phyloP scores from a whole-genome alignment of 2,113 vertebrate species.

The Turnix velox region DNA sequence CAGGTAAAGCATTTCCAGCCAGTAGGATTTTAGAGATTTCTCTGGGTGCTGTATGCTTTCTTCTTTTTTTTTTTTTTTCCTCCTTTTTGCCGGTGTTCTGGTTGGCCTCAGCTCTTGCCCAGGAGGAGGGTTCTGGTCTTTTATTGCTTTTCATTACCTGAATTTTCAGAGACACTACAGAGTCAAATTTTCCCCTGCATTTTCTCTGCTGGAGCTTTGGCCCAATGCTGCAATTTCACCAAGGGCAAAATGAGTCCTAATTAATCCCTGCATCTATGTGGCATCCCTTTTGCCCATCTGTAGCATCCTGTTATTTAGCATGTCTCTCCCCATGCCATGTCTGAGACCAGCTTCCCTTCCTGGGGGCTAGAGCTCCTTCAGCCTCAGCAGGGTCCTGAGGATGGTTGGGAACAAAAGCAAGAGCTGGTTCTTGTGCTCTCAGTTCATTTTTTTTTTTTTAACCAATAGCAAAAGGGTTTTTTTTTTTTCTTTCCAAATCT shows the following conservation, averaged over 20 bases:
- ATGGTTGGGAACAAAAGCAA: not conserved
- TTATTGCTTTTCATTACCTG: not conserved
- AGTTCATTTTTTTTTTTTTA: not conserved
- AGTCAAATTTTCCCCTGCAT: not conserved
- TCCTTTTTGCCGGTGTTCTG: not conserved
- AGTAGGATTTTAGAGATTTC: not conserved
- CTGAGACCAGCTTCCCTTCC: not conserved
- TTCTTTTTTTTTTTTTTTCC: not conserved
- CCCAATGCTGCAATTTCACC: not conserved
- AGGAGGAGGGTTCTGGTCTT: not conserved
- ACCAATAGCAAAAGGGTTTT: too few species aligned
- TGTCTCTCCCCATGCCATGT: accelerated
- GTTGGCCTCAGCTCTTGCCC: not conserved
- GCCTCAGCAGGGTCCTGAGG: not conserved
- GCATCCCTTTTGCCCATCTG: not conserved
- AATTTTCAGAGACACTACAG: not conserved
- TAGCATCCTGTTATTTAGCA: not conserved
- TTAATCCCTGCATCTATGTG: not conserved
- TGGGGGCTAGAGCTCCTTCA: not conserved
- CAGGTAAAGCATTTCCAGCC: not conserved
- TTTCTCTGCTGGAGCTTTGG: conserved; percentile 25
- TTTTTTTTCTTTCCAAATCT: not conserved
- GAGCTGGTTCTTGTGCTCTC: accelerated
- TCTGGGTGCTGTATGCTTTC: not conserved
- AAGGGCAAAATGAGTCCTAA: not conserved